Base-by-base conservation (phyloP, 1,140 invertebrate genomes). In the Mamestra configurata region DNA sequence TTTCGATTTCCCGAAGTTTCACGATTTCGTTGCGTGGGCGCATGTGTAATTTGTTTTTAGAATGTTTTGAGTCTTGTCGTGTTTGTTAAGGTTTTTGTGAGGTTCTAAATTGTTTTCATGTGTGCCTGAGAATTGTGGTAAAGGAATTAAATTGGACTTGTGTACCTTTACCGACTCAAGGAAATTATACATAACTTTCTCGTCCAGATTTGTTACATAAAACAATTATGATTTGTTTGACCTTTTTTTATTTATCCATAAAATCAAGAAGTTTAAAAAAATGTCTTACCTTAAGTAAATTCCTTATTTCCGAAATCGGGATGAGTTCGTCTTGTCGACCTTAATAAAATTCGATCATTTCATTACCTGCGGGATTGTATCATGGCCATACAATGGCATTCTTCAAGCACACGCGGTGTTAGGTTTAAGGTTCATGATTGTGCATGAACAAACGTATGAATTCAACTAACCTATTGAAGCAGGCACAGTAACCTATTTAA, bases 1-100 rank as follows among this genome's bases (percentile, higher is more conserved):
- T 82, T 82, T 82, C 81, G 78, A 77, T 82, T 79, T 82, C 53
- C 68, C 78, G 64, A 37, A 27, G 73, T 71, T 78, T 79, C 68
- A 61, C 81, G 70, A 5, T 64, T 31, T 43, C 37, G 20, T 27
- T 27, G 81, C 68, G 81, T 79, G 24, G 81, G 81, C 77, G 73
- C 57, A 70, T 70, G 53, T 72, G 57, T 64, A 53, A 72, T 81
- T 71, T 22, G 11, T 46, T n/a, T 61, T 76, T 61, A 46, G 57
- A 76, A 76, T 64, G 73, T 46, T 76, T 27, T 31, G 0, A 46
- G 1, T 43, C 8, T n/a, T 37, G 59, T 27, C 13, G 35, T 6
- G n/a, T 64, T 10, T 57, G 70, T 72, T 72, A 55, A 68, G 64
- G 64, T 27, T 68, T 46, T 46, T n/a, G 11, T 61, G 27, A 46